phyloP scores from a whole-genome alignment of 1,140 invertebrate genomes.

The Dinothrombium tinctorium region DNA sequence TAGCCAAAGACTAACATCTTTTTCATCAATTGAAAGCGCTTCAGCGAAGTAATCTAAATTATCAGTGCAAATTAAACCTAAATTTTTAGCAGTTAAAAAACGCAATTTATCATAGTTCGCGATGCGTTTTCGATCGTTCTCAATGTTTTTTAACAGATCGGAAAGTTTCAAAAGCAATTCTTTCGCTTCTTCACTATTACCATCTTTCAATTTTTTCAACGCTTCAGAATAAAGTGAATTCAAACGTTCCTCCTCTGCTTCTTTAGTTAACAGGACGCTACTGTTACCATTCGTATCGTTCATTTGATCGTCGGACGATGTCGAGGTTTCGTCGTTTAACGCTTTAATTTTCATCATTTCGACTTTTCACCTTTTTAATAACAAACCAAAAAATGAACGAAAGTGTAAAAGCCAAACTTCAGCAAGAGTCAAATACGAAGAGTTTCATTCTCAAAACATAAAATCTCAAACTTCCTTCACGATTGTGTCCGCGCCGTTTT shows the following conservation, averaged over 20 bases:
- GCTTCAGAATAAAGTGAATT: slow-evolving; percentile 5
- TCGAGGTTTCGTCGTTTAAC: slow-evolving; percentile 7
- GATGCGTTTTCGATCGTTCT: slow-evolving; percentile 4
- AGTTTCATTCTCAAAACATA: too few relatives aligned
- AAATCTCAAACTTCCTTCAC: too few relatives aligned
- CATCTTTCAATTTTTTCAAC: slow-evolving; percentile 3
- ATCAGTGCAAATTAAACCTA: slow-evolving; percentile 8
- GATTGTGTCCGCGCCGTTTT: too few relatives aligned
- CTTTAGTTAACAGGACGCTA: slow-evolving; percentile 7
- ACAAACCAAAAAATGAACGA: background rate
- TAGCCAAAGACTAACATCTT: slow-evolving; percentile 11
- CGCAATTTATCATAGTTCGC: slow-evolving; percentile 1
- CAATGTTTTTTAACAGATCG: background rate
- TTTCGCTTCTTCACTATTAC: slow-evolving; percentile 5
- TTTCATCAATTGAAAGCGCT: slow-evolving; percentile 9
- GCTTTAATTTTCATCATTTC: slow-evolving; percentile 11
- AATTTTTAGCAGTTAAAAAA: slow-evolving; percentile 10
- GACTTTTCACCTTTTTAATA: background rate
- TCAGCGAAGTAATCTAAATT: slow-evolving; percentile 6
- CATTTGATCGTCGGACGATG: background rate
- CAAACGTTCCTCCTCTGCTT: slow-evolving; percentile 11
- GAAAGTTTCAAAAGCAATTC: slow-evolving; percentile 2
- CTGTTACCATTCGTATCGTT: background rate
- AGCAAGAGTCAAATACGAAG: too few relatives aligned
- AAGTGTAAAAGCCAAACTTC: too few relatives aligned